Base-by-base conservation (phyloP, 2,888 invertebrate genomes). In the Chironomus riparius region DNA sequence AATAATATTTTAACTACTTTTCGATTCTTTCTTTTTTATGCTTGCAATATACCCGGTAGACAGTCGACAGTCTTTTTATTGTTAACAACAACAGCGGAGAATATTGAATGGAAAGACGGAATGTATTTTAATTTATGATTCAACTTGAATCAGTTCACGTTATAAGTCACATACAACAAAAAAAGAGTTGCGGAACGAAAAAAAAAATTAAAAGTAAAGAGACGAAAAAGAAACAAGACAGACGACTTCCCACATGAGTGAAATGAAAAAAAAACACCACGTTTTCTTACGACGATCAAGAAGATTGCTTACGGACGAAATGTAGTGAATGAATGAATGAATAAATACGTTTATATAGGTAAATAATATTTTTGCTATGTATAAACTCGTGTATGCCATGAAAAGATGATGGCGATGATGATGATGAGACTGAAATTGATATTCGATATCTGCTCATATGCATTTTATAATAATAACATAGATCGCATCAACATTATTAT, bases 211-310 rank as follows among this genome's bases (percentile, higher is more conserved):
- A 38, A 22, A 24, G 65, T 24, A 15, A 56, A 56, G 65, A 65
- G 24, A 24, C 18, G 13, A 71, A 24, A 47, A 18, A 50, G 61
- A 71, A 71, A 76, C 76, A 24, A 50, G 76, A 69, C 76, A 22
- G 69, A 56, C 76, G 21, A 76, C 76, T 76, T 76, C 76, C 76
- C 76, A 76, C 76, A 28, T 76, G 50, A 13, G 15, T n/a, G 13
- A 12, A 50, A 48, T 15, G 13, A 47, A 50, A 12, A 28, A 50
- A 56, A 56, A 56, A 56, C 56, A 56, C 38, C 56, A 56, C 56
- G 56, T 56, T 56, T 56, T 38, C 38, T 38, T 38, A 38, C 38
- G 38, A 56, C 56, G 56, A 56, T 56, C 18, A 15, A 56, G 56
- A 56, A 50, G 50, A 50, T 50, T 50, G 50, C 50, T 50, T 50